Evolutionary conservation across 2,113 vertebrate species (phyloP).

Genomic region (Cheilinus undulatus): DNA sequence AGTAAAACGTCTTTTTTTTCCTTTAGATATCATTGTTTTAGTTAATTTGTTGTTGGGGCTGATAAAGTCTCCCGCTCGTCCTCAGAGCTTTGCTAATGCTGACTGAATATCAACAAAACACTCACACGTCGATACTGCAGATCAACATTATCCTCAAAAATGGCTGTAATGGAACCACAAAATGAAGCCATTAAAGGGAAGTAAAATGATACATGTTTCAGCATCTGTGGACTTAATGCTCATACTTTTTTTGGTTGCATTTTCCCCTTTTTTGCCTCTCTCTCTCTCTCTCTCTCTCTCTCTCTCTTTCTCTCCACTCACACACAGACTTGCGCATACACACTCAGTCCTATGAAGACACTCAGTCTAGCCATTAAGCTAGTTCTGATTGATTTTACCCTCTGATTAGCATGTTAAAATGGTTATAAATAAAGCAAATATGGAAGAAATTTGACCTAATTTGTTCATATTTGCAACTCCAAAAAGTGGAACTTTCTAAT

Average conservation of each 20-base stretch:
- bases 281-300: too few relatives aligned
- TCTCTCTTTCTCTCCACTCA: neutral
- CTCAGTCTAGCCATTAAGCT: neutral
- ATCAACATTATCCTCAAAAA: slow-evolving; percentile 49
- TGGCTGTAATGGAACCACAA: slow-evolving; percentile 25
- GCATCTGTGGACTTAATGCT: slow-evolving; percentile 18
- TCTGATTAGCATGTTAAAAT: neutral
- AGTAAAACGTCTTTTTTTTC: slow-evolving; percentile 30
- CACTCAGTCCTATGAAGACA: neutral
- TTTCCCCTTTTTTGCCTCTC: too few relatives aligned
- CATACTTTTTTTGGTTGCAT: too few relatives aligned
- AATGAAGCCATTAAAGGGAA: slow-evolving; percentile 36
- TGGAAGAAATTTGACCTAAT: neutral
- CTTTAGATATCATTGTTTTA: slow-evolving; percentile 59
- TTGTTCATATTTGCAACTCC: neutral
- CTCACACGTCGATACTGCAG: neutral
- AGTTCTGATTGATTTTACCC: neutral
- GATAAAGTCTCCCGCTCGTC: slow-evolving; percentile 46
- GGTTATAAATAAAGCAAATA: neutral
- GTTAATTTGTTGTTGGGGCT: slow-evolving; percentile 59
- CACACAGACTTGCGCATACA: slow-evolving; percentile 3
- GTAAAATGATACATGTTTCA: slow-evolving; percentile 13
- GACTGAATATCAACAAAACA: slow-evolving; percentile 26
- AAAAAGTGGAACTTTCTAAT: too few relatives aligned
- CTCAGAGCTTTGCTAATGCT: slow-evolving; percentile 62